Conservation (phyloP, 2,888 invertebrate genomes). For the Drosophila paranaensis region DNA sequence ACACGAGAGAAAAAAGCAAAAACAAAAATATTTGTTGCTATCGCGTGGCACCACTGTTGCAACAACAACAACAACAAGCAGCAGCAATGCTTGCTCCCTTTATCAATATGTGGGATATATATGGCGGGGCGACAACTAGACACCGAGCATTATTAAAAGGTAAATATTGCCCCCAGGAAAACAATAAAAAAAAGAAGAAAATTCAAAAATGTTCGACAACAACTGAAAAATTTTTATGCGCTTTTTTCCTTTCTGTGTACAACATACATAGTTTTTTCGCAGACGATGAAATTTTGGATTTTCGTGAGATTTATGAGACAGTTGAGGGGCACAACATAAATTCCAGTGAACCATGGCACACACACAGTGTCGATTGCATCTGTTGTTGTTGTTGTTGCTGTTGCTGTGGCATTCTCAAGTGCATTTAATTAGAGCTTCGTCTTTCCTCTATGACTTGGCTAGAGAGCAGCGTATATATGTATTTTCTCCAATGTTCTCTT, state of each 20-base stretch:
- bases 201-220: conserved; percentile 70
- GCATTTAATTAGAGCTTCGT: conserved; percentile 74
- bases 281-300: conserved; percentile 47
- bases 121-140: conserved; percentile 55
- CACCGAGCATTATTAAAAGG: conserved; percentile 73
- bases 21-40: conserved; percentile 43
- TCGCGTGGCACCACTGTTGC: conserved; percentile 49
- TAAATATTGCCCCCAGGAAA: conserved; percentile 71
- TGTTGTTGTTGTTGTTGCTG: conserved; percentile 37
- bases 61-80: conserved; percentile 13
- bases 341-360: conserved; percentile 60
- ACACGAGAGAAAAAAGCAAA: not conserved
- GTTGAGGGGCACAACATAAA: conserved; percentile 70
- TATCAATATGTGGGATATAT: conserved; percentile 22
- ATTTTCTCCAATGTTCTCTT: conserved; percentile 51
- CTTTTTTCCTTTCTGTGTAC: conserved; percentile 35
- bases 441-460: conserved; percentile 47
- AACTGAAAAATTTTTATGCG: conserved; percentile 70
- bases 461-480: conserved; percentile 34
- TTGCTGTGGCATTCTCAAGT: conserved; percentile 69
- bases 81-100: conserved; percentile 5
- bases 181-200: conserved; percentile 49
- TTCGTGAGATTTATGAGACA: conserved; percentile 75
- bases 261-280: conserved; percentile 38
- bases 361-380: conserved; percentile 21